A percentile compares a stretch with the other conserved stretches of the same genome.
Conservation (phyloP, 1,140 invertebrate species). For the Apis laboriosa region DNA sequence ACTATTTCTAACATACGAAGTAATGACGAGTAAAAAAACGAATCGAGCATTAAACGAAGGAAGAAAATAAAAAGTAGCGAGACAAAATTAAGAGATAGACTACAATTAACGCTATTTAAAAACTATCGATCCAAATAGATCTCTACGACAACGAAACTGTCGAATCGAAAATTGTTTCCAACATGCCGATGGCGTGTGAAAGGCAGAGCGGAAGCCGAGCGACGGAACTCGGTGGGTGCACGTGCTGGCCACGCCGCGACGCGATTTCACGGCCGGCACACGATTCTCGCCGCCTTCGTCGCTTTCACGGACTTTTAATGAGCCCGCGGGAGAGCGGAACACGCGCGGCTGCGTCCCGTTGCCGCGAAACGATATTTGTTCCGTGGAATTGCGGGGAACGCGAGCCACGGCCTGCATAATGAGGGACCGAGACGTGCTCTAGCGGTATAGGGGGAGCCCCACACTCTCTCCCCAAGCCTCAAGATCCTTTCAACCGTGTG, state of each 20-base stretch:
- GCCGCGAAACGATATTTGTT: constrained; percentile 43
- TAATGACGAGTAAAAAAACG: no score
- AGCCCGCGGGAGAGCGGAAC: constrained; percentile 14
- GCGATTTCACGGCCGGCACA: constrained; percentile 39
- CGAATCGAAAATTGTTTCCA: neutral
- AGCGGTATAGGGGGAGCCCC: neutral
- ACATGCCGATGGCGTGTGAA: neutral
- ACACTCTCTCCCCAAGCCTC: neutral
- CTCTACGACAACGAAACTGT: no score
- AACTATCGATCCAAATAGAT: no score
- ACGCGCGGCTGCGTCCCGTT: constrained; percentile 4
- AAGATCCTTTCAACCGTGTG: constrained; percentile 18
- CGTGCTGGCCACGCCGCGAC: constrained; percentile 6
- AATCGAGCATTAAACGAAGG: no score
- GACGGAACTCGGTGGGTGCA: neutral
- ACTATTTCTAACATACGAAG: no score
- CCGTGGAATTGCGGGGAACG: constrained; percentile 35
- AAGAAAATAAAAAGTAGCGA: no score
- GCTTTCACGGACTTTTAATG: constrained; percentile 45
- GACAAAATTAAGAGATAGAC: no score
- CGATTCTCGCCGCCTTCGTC: neutral
- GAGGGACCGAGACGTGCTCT: constrained; percentile 27
- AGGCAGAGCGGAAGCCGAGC: constrained; percentile 2
- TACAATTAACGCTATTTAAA: no score
- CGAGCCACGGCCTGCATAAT: constrained; percentile 21